phyloP scores from a whole-genome alignment of 2,888 invertebrate genomes.

The Sympetrum striolatum region DNA sequence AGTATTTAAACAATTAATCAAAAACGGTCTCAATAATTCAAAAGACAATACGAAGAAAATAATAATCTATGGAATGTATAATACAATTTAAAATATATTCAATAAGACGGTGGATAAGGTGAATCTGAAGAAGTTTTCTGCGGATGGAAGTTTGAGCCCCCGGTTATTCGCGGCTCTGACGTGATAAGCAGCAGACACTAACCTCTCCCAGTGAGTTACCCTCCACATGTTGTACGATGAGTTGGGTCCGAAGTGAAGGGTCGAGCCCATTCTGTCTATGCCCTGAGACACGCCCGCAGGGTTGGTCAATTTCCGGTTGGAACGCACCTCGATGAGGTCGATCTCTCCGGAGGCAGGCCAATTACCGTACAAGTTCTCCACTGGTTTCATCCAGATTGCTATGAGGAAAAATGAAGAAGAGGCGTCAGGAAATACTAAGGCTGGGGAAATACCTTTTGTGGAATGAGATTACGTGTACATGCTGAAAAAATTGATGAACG shows the following conservation, averaged over 20 bases:
- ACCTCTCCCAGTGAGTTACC: conserved; percentile 52
- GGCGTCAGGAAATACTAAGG: neutral
- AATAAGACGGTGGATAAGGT: too few relatives aligned
- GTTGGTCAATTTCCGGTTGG: conserved; percentile 52
- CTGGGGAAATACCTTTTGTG: neutral
- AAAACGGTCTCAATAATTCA: too few relatives aligned
- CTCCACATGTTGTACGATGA: conserved; percentile 51
- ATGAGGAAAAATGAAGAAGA: neutral
- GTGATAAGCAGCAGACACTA: conserved; percentile 27
- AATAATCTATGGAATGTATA: too few relatives aligned
- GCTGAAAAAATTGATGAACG: too few relatives aligned
- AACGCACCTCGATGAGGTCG: conserved; percentile 57
- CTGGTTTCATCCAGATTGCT: conserved; percentile 53
- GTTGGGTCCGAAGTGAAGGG: conserved; percentile 59
- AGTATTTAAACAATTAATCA: too few relatives aligned
- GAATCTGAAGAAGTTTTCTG: too few relatives aligned
- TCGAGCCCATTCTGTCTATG: conserved; percentile 54
- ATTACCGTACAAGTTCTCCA: conserved; percentile 54
- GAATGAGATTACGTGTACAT: neutral
- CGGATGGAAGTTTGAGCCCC: too few relatives aligned
- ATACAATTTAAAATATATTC: too few relatives aligned
- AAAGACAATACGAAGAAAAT: too few relatives aligned
- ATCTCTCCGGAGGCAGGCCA: conserved; percentile 59
- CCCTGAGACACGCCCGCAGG: conserved; percentile 48
- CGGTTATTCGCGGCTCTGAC: too few relatives aligned